These are phyloP conservation scores for Tapirus terrestris DNA, from an alignment of 2,113 vertebrate genomes.

Conservation along the genomic window DNA sequence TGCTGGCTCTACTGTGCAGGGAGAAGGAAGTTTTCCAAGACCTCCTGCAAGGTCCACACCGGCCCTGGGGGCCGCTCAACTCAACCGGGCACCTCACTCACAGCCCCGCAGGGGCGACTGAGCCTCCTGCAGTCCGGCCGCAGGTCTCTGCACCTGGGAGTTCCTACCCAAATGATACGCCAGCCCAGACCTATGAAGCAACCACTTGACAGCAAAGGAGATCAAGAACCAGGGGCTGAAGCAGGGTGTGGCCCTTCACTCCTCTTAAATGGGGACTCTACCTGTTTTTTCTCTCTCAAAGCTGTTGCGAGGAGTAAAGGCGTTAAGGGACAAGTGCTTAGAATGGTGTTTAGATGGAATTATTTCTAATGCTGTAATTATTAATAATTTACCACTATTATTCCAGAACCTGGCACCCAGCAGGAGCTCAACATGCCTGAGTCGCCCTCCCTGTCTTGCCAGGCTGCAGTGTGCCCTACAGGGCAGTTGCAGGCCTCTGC, in stretches of 20 bases:
- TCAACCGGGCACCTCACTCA: not conserved
- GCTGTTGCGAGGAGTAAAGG: not conserved
- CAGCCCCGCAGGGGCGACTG: not conserved
- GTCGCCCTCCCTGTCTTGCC: not conserved
- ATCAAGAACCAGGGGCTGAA: fast-evolving
- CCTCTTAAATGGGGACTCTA: not conserved
- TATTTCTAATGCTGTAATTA: not conserved
- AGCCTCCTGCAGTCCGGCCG: not conserved
- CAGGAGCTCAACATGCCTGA: not conserved
- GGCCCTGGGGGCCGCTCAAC: not conserved
- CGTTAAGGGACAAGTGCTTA: not conserved
- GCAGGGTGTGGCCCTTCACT: fast-evolving
- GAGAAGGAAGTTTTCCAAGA: not conserved
- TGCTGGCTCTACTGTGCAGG: not conserved
- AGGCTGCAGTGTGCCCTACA: not conserved
- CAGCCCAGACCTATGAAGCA: not conserved
- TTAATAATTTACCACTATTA: not conserved
- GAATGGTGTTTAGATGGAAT: not conserved
- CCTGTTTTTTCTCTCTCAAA: not conserved
- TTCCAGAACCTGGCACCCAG: not conserved
- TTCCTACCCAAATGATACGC: fast-evolving
- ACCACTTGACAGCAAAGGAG: not conserved
- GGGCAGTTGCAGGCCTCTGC: not conserved
- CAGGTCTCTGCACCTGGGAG: not conserved
- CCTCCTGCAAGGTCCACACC: not conserved